Conservation (phyloP, 1,140 invertebrate species). For the Archivesica marissinica region DNA sequence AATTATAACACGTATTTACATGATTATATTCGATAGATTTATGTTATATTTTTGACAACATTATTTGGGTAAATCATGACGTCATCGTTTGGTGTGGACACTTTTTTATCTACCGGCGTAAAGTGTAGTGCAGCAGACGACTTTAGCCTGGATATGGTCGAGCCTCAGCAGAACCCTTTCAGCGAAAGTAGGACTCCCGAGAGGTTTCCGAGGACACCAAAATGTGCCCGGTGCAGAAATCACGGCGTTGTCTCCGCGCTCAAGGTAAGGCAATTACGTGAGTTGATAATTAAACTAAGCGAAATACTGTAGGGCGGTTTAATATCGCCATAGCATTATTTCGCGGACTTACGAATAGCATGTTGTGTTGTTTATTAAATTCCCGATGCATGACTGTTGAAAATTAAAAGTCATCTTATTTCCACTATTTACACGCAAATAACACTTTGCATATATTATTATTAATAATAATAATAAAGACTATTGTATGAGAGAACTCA, state of each 20-base stretch:
- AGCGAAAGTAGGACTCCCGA: slow-evolving; percentile 11
- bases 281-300: neutral
- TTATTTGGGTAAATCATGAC: neutral
- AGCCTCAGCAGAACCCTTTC: neutral
- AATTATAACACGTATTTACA: too few species aligned
- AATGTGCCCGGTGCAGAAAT: slow-evolving; percentile 55
- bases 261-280: slow-evolving; percentile 29
- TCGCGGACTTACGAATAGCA: neutral
- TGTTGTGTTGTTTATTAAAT: neutral
- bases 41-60: too few species aligned
- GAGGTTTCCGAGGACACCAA: slow-evolving; percentile 48
- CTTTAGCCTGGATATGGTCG: neutral
- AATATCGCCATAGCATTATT: too few species aligned
- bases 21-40: too few species aligned
- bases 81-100: neutral
- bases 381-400: neutral
- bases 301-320: neutral
- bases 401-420: neutral
- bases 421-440: neutral
- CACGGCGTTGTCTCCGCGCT: slow-evolving; percentile 55
- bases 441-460: neutral
- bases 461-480: too few species aligned
- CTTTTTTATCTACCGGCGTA: neutral
- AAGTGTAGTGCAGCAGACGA: neutral
- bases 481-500: too few species aligned